A percentile compares a stretch with the other conserved stretches of the same genome.
phyloP scores from a whole-genome alignment of 2,797 vertebrate genomes.

The Coccyzus lansbergi region DNA sequence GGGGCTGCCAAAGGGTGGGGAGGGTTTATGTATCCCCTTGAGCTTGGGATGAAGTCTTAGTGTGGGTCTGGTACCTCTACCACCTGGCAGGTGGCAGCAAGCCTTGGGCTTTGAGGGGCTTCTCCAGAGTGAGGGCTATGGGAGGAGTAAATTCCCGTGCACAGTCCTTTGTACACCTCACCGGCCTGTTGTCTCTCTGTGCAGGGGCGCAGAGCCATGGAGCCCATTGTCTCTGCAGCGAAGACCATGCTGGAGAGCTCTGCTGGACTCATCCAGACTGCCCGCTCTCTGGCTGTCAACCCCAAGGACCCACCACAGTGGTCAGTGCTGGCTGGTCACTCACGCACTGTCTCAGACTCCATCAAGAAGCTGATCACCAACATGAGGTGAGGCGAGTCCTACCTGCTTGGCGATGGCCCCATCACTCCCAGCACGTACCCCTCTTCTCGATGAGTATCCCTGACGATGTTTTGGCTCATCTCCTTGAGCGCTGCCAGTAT shows the following conservation, averaged over 20 bases:
- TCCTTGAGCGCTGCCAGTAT: rapidly evolving
- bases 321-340: constrained; percentile 95
- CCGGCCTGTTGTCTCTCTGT: neutral
- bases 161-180: neutral
- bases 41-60: neutral
- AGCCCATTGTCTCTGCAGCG: constrained; percentile 92
- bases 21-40: neutral
- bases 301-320: constrained; percentile 96
- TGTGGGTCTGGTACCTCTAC: neutral
- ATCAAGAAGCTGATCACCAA: constrained; percentile 99
- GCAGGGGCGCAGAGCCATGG: constrained; percentile 93
- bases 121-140: rapidly evolving
- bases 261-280: constrained; percentile 94
- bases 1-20: neutral
- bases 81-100: neutral
- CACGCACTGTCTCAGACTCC: constrained; percentile 95
- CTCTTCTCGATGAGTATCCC: neutral
- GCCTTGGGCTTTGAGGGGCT: neutral
- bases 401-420: neutral
- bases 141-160: neutral
- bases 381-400: constrained; percentile 87
- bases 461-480: neutral
- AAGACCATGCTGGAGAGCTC: constrained; percentile 96
- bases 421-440: neutral
- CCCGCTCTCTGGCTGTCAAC: constrained; percentile 94